Evolutionary conservation across 2,113 vertebrate genomes (phyloP).

Genomic region (Tupaia tana): DNA sequence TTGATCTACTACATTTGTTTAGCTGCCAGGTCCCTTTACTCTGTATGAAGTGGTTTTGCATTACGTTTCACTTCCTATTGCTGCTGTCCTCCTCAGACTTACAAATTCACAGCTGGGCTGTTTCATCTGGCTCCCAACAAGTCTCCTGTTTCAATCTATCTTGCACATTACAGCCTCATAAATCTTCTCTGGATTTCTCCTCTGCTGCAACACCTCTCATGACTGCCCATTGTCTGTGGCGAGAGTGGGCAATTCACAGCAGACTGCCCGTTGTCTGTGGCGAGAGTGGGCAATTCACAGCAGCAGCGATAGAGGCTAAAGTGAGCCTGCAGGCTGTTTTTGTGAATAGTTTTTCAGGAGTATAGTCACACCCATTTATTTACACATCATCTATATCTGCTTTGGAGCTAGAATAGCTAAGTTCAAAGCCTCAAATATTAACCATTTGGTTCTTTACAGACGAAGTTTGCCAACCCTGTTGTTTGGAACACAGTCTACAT

Average conservation of each 20-base stretch:
- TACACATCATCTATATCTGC: not conserved
- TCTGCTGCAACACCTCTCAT: not conserved
- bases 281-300: not conserved
- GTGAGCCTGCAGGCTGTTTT: not conserved
- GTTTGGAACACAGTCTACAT: not conserved
- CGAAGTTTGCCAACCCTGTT: not conserved
- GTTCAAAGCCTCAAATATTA: not conserved
- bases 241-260: not conserved
- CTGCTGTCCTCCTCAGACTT: not conserved
- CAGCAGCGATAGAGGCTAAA: not conserved
- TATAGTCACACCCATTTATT: not conserved
- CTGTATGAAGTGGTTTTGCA: not conserved
- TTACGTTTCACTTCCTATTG: not conserved
- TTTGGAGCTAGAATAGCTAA: not conserved
- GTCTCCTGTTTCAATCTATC: not conserved
- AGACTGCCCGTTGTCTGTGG: not conserved
- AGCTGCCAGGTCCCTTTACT: not conserved
- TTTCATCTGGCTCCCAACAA: not conserved
- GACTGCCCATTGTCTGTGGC: not conserved
- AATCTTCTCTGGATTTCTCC: not conserved
- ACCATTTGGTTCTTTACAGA: not conserved
- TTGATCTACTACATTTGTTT: not conserved
- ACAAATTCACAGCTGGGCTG: not conserved
- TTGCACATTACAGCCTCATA: not conserved
- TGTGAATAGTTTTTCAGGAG: conserved; percentile 13